Evolutionary conservation across 2,113 vertebrate species (phyloP), one percentile per base, ranked within the genome.

Genomic region (Gambusia holbrooki): DNA sequence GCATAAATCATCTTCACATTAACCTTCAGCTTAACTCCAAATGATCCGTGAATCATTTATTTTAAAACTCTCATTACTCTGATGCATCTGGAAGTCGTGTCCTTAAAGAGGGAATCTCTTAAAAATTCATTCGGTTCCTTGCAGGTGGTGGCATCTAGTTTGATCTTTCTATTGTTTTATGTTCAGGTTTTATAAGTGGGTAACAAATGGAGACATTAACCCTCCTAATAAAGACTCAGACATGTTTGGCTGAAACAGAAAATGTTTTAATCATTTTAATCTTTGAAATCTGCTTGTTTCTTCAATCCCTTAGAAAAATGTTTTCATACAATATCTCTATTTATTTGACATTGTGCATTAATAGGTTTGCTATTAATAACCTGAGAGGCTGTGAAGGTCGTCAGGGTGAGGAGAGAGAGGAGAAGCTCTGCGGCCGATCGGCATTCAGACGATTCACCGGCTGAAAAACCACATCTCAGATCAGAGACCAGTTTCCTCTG

Each of bases 81-180:
- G 76, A n/a, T 71, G 54, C 5, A 54, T 58, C 62, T 22, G 28
- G 45, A 12, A 42, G 22, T 9, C 15, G 29, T 33, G 51, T 22
- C 17, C 62, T 5, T 12, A 70, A 37, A 70, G 66, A 1, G 45
- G 27, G 29, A 27, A 19, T 61, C n/a, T 22, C 37, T 69, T 33
- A 78, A 54, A 73, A 76, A 76, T 40, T 30, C 10, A 76, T 79
- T 33, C 11, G 13, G 58, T 32, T 54, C 35, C 48, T 32, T 58
- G 14, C 29, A 58, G 61, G 51, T 76, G 37, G 48, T 40, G 61
- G 60, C 62, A 35, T 71, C 60, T 19, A 25, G 30, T 66, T 32
- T 48, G 45, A 32, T 35, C 4, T 48, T 27, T 61, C 14, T 70
- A 32, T 27, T 70, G 33, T 66, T 73, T 65, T 37, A 54, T 9